phyloP scores from a whole-genome alignment of 2,113 vertebrate species.

The Ictalurus furcatus region DNA sequence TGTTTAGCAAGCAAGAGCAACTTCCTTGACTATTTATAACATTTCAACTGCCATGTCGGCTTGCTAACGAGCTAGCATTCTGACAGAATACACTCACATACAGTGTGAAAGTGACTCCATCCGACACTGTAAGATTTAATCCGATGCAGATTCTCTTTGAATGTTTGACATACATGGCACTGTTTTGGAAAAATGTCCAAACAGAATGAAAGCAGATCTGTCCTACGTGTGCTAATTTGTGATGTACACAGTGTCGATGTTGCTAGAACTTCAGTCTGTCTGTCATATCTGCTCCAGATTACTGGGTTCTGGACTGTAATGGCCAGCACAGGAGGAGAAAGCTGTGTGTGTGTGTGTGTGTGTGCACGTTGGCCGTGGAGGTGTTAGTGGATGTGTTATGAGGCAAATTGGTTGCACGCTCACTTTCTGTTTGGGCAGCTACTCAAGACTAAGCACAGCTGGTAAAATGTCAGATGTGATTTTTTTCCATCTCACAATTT shows the following conservation, averaged over 20 bases:
- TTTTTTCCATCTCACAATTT: background rate
- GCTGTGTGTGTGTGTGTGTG: background rate
- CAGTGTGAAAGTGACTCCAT: background rate
- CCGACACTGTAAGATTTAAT: background rate
- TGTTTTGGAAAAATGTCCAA: background rate
- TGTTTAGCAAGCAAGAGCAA: background rate
- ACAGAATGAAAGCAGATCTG: background rate
- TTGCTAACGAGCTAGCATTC: background rate
- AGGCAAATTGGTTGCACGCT: slow-evolving; percentile 28
- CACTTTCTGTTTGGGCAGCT: slow-evolving; percentile 23
- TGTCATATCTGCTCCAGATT: background rate
- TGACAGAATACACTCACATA: background rate
- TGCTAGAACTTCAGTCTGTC: background rate
- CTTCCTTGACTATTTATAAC: background rate
- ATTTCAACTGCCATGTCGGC: background rate
- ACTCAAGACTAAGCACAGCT: background rate
- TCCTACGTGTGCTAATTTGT: background rate
- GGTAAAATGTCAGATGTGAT: background rate
- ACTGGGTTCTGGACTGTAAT: background rate
- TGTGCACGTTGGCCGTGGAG: background rate
- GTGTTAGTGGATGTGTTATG: slow-evolving; percentile 21
- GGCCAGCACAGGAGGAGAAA: background rate
- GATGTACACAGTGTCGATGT: background rate
- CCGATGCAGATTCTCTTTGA: background rate
- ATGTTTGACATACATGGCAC: background rate